Conservation (phyloP, 2,888 invertebrate species). For the Dendrolimus pini region DNA sequence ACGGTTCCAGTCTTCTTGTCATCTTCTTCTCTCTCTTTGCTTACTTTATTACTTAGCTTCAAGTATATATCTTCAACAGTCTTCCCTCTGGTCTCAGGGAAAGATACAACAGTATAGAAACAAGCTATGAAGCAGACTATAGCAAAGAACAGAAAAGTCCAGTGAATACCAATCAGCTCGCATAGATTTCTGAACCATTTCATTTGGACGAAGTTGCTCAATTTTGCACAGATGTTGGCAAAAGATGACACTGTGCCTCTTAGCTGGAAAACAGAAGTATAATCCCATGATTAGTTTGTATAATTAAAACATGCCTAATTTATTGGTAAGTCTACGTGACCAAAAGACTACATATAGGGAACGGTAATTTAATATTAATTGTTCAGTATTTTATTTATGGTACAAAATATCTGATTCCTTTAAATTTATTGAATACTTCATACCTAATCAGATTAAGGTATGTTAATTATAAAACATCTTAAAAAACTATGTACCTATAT, state of each 20-base stretch:
- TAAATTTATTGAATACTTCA: too few relatives aligned
- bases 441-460: too few relatives aligned
- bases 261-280: slow-evolving; percentile 35
- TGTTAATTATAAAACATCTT: too few relatives aligned
- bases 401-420: too few relatives aligned
- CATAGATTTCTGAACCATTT: slow-evolving; percentile 62
- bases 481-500: too few relatives aligned
- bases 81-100: slow-evolving; percentile 62
- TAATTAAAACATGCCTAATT: too few relatives aligned
- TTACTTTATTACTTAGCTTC: slow-evolving; percentile 37
- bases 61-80: slow-evolving; percentile 57
- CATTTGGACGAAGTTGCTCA: slow-evolving; percentile 64
- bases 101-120: slow-evolving; percentile 46
- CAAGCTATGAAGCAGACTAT: slow-evolving; percentile 49
- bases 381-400: background rate
- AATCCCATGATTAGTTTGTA: background rate
- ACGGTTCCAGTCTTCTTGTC: slow-evolving; percentile 30
- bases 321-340: too few relatives aligned
- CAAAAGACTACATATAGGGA: background rate
- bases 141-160: slow-evolving; percentile 61
- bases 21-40: too few relatives aligned
- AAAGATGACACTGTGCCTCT: slow-evolving; percentile 63
- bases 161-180: slow-evolving; percentile 56
- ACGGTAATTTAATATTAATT: background rate
- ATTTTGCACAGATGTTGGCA: slow-evolving; percentile 60